These are phyloP conservation scores for Ptycholaimellus sp. DNA, from an alignment of 2,888 invertebrate species.

Conservation along the genomic window DNA sequence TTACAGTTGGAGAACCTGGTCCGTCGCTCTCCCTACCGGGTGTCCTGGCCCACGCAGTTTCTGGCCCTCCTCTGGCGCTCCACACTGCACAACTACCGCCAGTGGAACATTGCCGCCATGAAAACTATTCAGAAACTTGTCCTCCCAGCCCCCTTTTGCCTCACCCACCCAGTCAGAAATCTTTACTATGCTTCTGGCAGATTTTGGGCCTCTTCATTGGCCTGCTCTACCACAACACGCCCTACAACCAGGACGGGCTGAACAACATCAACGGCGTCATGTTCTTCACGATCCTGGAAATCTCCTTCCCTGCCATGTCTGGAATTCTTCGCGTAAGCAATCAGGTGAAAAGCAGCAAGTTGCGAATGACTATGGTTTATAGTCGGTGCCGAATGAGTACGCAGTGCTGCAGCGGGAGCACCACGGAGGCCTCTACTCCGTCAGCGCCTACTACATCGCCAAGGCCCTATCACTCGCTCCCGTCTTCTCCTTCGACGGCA, in stretches of 20 bases:
- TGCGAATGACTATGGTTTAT: too few relatives aligned
- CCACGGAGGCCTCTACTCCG: conserved; percentile 64
- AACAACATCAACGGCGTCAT: conserved; percentile 75
- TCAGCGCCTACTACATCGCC: conserved; percentile 15
- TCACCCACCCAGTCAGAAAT: too few relatives aligned
- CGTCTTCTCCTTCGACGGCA: conserved; percentile 54
- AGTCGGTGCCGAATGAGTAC: conserved; percentile 53
- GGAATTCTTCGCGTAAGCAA: conserved; percentile 66
- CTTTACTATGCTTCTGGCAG: too few relatives aligned
- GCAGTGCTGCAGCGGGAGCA: conserved; percentile 66
- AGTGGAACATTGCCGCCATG: too few relatives aligned
- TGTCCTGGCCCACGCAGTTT: too few relatives aligned
- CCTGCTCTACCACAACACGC: conserved; percentile 56
- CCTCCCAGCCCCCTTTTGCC: too few relatives aligned
- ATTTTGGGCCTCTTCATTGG: conserved; percentile 40
- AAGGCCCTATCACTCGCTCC: conserved; percentile 35
- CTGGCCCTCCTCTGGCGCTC: too few relatives aligned
- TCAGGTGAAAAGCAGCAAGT: too few relatives aligned
- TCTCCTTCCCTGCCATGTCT: conserved; percentile 74
- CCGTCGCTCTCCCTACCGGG: too few relatives aligned
- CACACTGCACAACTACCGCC: too few relatives aligned
- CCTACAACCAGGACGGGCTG: conserved; percentile 56
- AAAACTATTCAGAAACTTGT: conserved; percentile 63
- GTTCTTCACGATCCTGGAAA: conserved; percentile 61
- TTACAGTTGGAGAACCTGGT: too few relatives aligned